Base-by-base conservation (phyloP, 2,797 vertebrate species). In the Mus minutoides region DNA sequence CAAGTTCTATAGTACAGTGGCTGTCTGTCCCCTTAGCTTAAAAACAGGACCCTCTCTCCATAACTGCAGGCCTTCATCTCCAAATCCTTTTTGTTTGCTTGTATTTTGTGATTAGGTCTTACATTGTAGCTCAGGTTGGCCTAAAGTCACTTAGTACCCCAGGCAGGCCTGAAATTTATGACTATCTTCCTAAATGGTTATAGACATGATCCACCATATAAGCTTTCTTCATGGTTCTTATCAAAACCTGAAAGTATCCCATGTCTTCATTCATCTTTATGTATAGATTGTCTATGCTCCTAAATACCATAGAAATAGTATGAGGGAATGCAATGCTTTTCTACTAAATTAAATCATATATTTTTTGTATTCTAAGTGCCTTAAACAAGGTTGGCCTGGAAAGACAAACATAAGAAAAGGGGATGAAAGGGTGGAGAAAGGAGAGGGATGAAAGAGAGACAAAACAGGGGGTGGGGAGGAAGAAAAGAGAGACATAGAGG, bases 401-500 rank as follows among this genome's bases (percentile, higher is more conserved):
- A 88, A 17, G 19, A 67, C n/a, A 62, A 79, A 69, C 14, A 2
- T 75, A 54, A 8, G 3, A 54, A 6, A 3, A 1, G 46, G 3
- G 4, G 0, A 60, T 6, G 2, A 6, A 67, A 2, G 2, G 0
- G 16, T 11, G 6, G 1, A 13, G 17, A 19, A 0, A 14, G 9
- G 12, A 21, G 21, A 62, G 24, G 2, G 1, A 62, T 34, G 16
- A 1, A 52, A n/a, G 2, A 31, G 6, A 34, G 0, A 46, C 4
- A 11, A 82, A 54, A 24, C 11, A 16, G 21, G 24, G 16, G 4
- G 5, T 49, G 49, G 49, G 8, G 6, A 13, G 16, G 29, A 17
- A 31, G 7, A 10, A 17, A 19, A 29, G 17, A 16, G 13, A n/a
- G 34, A n/a, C 67, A 69, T 69, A n/a, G 43, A 13, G 2, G 5